Evolutionary conservation across 2,797 vertebrate genomes (phyloP).

Genomic region (Acanthopagrus latus): DNA sequence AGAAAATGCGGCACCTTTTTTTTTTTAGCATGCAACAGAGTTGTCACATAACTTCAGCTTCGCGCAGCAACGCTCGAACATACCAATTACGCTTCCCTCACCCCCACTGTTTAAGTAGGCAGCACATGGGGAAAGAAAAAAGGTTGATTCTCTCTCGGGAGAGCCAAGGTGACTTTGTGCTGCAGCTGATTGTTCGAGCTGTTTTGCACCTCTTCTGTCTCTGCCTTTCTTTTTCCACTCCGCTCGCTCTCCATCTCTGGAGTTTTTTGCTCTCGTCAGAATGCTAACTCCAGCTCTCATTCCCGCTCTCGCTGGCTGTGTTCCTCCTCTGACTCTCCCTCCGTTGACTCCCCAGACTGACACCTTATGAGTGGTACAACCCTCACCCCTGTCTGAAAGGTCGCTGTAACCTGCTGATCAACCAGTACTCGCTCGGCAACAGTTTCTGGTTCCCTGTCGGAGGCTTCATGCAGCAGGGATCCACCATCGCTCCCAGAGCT

Average conservation of each 20-base stretch:
- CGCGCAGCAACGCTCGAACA: constrained; percentile 48
- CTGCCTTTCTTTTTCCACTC: constrained; percentile 39
- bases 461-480: constrained; percentile 99
- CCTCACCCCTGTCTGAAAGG: constrained; percentile 96
- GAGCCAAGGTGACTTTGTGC: constrained; percentile 78
- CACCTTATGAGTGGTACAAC: constrained; percentile 99
- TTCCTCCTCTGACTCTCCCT: constrained; percentile 6
- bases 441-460: constrained; percentile 99
- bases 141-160: constrained; percentile 62
- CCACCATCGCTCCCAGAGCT: constrained; percentile 95
- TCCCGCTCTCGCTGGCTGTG: constrained; percentile 12
- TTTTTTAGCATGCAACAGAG: constrained; percentile 3
- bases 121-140: constrained; percentile 59
- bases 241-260: constrained; percentile 30
- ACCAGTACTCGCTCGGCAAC: constrained; percentile 98
- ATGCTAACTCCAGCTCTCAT: constrained; percentile 38
- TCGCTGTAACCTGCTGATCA: constrained; percentile 94
- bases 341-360: constrained; percentile 85
- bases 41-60: constrained; percentile 34
- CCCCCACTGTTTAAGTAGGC: constrained; percentile 43
- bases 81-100: constrained; percentile 54
- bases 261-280: constrained; percentile 55
- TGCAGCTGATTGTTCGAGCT: constrained; percentile 59
- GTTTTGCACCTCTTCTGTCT: constrained; percentile 57
- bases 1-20: not conserved